Evolutionary conservation across 2,113 vertebrate species (phyloP), one percentile per base, ranked within the genome.

Genomic region (Grammomys dolichurus): DNA sequence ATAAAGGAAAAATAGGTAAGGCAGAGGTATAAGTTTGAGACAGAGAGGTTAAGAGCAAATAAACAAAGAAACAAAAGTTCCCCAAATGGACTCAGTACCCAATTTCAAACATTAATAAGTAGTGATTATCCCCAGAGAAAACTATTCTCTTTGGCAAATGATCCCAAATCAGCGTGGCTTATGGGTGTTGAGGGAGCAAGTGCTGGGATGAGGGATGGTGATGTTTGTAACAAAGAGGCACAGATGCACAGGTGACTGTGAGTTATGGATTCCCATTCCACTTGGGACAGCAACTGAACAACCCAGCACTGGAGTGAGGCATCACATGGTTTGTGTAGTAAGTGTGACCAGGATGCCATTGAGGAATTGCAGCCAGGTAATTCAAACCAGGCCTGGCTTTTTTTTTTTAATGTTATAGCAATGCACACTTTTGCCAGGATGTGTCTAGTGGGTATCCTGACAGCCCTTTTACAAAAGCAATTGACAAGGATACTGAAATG

Each of bases 301-400:
- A 95, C 16, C 36, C 84, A 90, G 93, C 80, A 69, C 80, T 86
- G 89, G 81, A 95, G 63, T 3, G 16, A 70, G 48, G 87, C 70
- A 96, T 86, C 98, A 91, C 94, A 91, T 95, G 78, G 56, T 97
- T 96, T 96, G 40, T 43, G 75, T 77, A 93, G 95, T 20, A 40
- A 96, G 87, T 97, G 84, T 81, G 96, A 97, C 81, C 67, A 96
- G 96, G 94, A 19, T 36, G 16, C 90, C 85, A 58, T 84, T 1
- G 80, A 96, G 95, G 95, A 97, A 91, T 89, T 72, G 58, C 28
- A 96, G 26, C 12, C 40, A 85, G 13, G 73, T 97, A 91, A 94
- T 63, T 95, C 54, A 94, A 97, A 90, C 96, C 43, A 46, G 63
- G 56, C 67, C 75, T 91, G 90, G 24, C 67, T 87, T 89, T 95